These are phyloP conservation scores for Dunckerocampus dactyliophorus DNA, from an alignment of 2,113 vertebrate genomes.

Conservation along the genomic window DNA sequence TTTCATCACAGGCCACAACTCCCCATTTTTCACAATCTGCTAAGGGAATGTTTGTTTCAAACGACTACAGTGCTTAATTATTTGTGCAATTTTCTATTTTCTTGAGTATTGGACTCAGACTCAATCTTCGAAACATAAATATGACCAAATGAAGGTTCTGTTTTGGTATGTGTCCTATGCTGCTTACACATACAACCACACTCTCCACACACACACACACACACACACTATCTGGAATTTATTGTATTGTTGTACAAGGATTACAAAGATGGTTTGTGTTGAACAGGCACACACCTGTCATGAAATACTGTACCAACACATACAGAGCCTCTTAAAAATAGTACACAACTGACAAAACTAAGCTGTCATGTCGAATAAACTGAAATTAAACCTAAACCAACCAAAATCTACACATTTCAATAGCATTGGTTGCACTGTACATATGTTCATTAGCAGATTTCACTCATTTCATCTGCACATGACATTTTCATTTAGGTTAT, in stretches of 20 bases:
- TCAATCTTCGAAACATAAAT: too few relatives aligned
- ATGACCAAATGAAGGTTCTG: too few relatives aligned
- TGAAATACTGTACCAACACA: conserved; percentile 28
- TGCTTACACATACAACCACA: not conserved
- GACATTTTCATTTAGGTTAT: not conserved
- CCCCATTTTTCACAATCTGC: too few relatives aligned
- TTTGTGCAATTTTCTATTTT: too few relatives aligned
- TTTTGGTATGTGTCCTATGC: too few relatives aligned
- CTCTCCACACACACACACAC: conserved; percentile 6
- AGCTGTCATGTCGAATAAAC: not conserved
- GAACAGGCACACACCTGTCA: conserved; percentile 24
- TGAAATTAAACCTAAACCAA: conserved; percentile 2
- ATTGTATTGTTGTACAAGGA: conserved; percentile 61
- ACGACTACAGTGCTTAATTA: too few relatives aligned
- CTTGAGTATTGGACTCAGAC: too few relatives aligned
- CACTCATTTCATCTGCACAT: too few relatives aligned
- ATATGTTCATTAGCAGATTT: conserved; percentile 7
- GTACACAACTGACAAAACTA: conserved; percentile 8
- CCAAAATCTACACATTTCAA: conserved; percentile 5
- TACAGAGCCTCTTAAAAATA: conserved; percentile 24
- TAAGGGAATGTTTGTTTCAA: too few relatives aligned
- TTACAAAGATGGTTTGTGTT: conserved; percentile 40
- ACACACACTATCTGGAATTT: conserved; percentile 41
- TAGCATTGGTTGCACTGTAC: not conserved
- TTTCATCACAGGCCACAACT: too few relatives aligned